A percentile compares a stretch with the other conserved stretches of the same genome.
phyloP scores from a whole-genome alignment of 2,888 invertebrate species.

The Monopis laevigella region DNA sequence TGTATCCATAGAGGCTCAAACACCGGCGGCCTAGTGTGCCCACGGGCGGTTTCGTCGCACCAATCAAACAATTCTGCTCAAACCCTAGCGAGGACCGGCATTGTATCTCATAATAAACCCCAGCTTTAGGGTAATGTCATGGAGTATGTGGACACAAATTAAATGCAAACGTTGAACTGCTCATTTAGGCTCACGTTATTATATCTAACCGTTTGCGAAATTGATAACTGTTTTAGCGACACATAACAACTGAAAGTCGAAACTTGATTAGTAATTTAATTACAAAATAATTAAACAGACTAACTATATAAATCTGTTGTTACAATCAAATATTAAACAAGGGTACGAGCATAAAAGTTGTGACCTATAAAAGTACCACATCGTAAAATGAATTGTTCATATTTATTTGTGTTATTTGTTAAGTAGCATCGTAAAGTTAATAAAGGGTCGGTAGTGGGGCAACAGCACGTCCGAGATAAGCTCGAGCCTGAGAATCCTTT shows the following conservation, averaged over 20 bases:
- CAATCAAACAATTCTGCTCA: conserved; percentile 40
- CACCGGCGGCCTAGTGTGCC: conserved; percentile 3
- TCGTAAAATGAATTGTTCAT: conserved; percentile 46
- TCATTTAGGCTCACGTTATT: not conserved
- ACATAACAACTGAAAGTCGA: too few species aligned
- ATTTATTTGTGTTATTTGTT: conserved; percentile 65
- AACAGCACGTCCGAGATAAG: conserved; percentile 57
- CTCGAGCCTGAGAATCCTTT: conserved; percentile 57
- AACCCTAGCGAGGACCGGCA: conserved; percentile 30
- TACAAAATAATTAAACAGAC: not conserved
- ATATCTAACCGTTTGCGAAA: not conserved
- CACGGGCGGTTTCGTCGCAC: conserved; percentile 22
- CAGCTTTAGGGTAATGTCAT: conserved; percentile 26
- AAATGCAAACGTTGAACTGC: conserved; percentile 21
- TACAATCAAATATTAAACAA: not conserved
- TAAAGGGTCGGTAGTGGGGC: conserved; percentile 60
- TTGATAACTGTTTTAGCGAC: conserved; percentile 6
- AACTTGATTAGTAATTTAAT: too few species aligned
- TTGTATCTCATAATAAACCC: conserved; percentile 43
- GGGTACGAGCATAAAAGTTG: conserved; percentile 29
- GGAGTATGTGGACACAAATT: conserved; percentile 26
- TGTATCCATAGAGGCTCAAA: conserved; percentile 4
- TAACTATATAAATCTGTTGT: not conserved
- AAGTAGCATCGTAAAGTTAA: conserved; percentile 59
- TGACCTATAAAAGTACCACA: conserved; percentile 39